Evolutionary conservation across 2,888 invertebrate genomes (phyloP), one percentile per base, ranked within the genome.

Genomic region (Syrphus vitripennis): DNA sequence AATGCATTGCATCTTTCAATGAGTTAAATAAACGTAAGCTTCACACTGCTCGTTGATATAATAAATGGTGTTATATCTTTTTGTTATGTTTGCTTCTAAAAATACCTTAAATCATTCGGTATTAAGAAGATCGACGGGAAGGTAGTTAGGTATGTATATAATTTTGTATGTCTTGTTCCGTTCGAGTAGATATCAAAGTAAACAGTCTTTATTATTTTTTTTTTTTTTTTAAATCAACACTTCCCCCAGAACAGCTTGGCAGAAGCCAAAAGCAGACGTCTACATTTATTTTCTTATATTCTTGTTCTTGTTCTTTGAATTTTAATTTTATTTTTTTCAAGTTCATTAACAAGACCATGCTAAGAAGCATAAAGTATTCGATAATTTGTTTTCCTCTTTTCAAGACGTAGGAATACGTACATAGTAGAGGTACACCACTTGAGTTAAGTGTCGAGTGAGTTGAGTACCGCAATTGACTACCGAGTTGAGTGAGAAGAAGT

Each of bases 301-400:
- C 57, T 26, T 57, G 67, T 37, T 65, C 59, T 48, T 78, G 48
- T 59, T 61, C 45, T 42, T 70, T 40, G 45, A 21, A 63, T 74
- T 80, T 69, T 63, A 65, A 50, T 57, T 48, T 45, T 34, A 40
- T 69, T 50, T 59, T 26, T 57, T 76, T 80, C 83, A 84, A 84
- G 80, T 84, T 84, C 83, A 84, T 83, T 83, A 83, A 79, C 83
- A 71, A 78, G 70, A 75, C 42, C 57, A 45, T 78, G 78, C 45
- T 67, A 69, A 53, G 59, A 59, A 67, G 72, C 61, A 21, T 61
- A 24, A 61, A 59, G 42, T 34, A 59, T 53, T 42, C 67, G 59
- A 63, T 34, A 63, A 42, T 40, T 29, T 40, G 21, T 77, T 65
- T 10, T 72, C 31, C 57, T 57, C 57, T 19, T 57, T 57, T 57